Base-by-base conservation (phyloP, 2,888 invertebrate species). In the Suillia variegata region DNA sequence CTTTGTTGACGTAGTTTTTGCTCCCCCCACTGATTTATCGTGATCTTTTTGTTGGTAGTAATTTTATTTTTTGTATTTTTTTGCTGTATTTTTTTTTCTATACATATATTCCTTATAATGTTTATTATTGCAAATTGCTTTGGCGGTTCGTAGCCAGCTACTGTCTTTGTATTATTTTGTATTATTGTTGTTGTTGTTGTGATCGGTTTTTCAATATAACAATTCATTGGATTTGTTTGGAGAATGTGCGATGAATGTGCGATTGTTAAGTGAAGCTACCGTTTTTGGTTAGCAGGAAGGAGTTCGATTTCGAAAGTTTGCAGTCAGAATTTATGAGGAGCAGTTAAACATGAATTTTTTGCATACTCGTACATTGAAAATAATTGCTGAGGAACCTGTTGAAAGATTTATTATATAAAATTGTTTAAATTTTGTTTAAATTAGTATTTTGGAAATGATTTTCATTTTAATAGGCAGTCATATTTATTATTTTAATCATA, bases 111-210 rank as follows among this genome's bases (percentile, higher is more conserved):
- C 31, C 22, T 47, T 65, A 70, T 70, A 73, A 72, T 73, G 72
- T 73, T 73, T 74, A 73, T 73, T 75, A 73, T 73, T 75, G 72
- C 74, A 73, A 73, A 73, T 73, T 73, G 72, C 74, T 75, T 73
- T 75, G 70, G 69, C 72, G 69, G 70, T 73, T 73, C 75, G 74
- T 66, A 71, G 72, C 70, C n/a, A 73, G 71, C 73, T 71, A 70
- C 74, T 74, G 38, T 10, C 15, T 38, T 8, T 6, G 6, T 12
- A 12, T 12, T 8, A 12, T 8, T 31, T 6, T 31, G 31, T 31
- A 8, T 6, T 13, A n/a, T 8, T 38, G 10, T 13, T 38, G 38
- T 38, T 38, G 15, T 38, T 38, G 6, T 38, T n/a, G 38, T 38
- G 6, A n/a, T n/a, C n/a, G 38, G 38, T 13, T 38, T 38, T n/a